Conservation (phyloP, 2,113 vertebrate genomes). For the Uria lomvia region DNA sequence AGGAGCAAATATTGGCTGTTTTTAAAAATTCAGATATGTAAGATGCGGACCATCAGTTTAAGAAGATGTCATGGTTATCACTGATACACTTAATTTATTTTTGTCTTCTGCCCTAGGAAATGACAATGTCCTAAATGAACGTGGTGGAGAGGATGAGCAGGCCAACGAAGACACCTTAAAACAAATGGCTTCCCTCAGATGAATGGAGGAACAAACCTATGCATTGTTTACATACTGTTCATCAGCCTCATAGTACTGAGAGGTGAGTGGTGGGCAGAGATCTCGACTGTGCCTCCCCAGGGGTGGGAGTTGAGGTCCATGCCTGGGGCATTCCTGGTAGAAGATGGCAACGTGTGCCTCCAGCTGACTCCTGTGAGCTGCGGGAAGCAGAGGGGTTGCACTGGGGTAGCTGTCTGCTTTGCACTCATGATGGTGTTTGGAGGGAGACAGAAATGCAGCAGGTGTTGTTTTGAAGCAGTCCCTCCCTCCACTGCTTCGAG, state of each 20-base stretch:
- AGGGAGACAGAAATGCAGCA: background rate
- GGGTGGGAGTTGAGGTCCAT: background rate
- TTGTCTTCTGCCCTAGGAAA: background rate
- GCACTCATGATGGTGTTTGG: background rate
- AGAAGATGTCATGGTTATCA: background rate
- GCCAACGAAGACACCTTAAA: background rate
- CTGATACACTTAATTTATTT: background rate
- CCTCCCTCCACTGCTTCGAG: background rate
- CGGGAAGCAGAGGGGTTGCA: background rate
- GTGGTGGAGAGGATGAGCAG: background rate
- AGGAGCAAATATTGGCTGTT: background rate
- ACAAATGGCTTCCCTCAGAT: background rate
- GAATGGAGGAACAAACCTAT: background rate
- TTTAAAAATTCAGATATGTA: background rate
- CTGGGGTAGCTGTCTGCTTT: background rate
- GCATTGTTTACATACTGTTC: background rate
- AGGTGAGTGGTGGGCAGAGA: background rate
- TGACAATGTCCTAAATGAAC: background rate
- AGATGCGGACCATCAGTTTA: background rate
- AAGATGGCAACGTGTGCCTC: accelerated
- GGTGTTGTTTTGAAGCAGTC: background rate
- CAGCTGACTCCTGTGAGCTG: accelerated
- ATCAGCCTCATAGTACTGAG: accelerated
- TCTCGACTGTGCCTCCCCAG: accelerated
- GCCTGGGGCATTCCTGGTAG: background rate